These are phyloP conservation scores for Sporophila hypoxantha DNA, from an alignment of 2,113 vertebrate species.

Conservation along the genomic window DNA sequence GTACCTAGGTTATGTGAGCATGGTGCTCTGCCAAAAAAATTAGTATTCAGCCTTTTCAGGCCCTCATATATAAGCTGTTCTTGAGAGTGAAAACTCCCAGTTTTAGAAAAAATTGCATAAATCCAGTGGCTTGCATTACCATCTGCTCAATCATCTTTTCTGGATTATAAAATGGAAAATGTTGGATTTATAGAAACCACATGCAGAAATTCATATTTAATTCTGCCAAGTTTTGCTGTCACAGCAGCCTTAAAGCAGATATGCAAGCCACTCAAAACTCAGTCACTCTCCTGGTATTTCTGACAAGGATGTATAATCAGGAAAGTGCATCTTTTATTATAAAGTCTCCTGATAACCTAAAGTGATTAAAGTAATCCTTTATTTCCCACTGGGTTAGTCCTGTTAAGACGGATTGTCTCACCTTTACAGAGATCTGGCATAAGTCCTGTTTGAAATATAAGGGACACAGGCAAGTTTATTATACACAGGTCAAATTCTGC, in stretches of 20 bases:
- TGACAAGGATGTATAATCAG: constrained; percentile 22
- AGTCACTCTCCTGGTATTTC: constrained; percentile 34
- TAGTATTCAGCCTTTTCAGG: constrained; percentile 39
- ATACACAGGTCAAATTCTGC: background rate
- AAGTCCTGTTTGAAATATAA: background rate
- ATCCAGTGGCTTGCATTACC: constrained; percentile 58
- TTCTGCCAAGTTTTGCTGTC: constrained; percentile 62
- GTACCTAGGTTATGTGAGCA: constrained; percentile 28
- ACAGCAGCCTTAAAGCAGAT: constrained; percentile 54
- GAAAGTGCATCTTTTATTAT: constrained; percentile 19
- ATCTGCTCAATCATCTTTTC: constrained; percentile 64
- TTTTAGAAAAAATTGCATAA: constrained; percentile 50
- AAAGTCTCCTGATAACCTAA: constrained; percentile 7
- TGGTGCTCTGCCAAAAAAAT: constrained; percentile 34
- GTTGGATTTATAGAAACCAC: constrained; percentile 57
- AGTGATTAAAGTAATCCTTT: constrained; percentile 22
- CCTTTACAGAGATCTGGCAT: background rate
- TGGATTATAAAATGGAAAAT: constrained; percentile 63
- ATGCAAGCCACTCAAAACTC: constrained; percentile 41
- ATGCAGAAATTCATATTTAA: constrained; percentile 62
- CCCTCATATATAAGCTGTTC: constrained; percentile 2
- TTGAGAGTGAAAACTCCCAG: constrained; percentile 17
- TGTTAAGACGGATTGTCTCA: constrained; percentile 11
- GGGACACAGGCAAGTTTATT: background rate
- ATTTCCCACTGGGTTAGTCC: background rate